phyloP scores from a whole-genome alignment of 2,797 vertebrate genomes.

The Heteromormyrus szaboi region DNA sequence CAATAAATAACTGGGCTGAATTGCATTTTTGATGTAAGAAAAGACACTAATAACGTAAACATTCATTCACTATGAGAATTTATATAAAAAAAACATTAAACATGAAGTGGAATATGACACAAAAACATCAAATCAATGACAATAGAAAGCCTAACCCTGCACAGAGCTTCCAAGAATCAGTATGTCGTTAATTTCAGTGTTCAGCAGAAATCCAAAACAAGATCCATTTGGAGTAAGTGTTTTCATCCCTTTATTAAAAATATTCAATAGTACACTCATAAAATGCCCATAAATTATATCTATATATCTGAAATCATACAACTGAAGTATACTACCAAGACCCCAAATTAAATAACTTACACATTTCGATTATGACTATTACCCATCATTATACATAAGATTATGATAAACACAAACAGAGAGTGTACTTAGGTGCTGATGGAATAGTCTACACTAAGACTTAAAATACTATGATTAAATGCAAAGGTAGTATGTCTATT shows the following conservation, averaged over 20 bases:
- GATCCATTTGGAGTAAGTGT: constrained; percentile 5
- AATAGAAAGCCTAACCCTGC: not conserved
- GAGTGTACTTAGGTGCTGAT: constrained; percentile 25
- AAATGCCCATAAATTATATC: constrained; percentile 33
- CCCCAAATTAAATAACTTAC: constrained; percentile 24
- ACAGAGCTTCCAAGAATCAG: not conserved
- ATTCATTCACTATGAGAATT: not conserved
- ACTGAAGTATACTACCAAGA: constrained; percentile 33
- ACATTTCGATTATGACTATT: constrained; percentile 32
- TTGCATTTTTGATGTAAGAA: not conserved
- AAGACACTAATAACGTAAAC: not conserved
- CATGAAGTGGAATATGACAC: not conserved
- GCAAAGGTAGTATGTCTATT: constrained; percentile 21
- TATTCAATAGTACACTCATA: constrained; percentile 35
- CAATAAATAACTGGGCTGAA: not conserved
- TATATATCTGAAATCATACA: constrained; percentile 30
- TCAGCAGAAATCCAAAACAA: constrained; percentile 19
- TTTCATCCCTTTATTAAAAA: constrained; percentile 46
- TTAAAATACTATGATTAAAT: constrained; percentile 30
- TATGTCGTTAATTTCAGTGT: not conserved
- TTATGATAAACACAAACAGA: constrained; percentile 23
- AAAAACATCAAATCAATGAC: not conserved
- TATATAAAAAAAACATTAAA: not conserved
- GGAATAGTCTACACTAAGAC: constrained; percentile 30
- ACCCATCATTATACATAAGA: constrained; percentile 27